These are phyloP conservation scores for Zeugodacus cucurbitae DNA, from an alignment of 1,140 invertebrate genomes.

Conservation along the genomic window DNA sequence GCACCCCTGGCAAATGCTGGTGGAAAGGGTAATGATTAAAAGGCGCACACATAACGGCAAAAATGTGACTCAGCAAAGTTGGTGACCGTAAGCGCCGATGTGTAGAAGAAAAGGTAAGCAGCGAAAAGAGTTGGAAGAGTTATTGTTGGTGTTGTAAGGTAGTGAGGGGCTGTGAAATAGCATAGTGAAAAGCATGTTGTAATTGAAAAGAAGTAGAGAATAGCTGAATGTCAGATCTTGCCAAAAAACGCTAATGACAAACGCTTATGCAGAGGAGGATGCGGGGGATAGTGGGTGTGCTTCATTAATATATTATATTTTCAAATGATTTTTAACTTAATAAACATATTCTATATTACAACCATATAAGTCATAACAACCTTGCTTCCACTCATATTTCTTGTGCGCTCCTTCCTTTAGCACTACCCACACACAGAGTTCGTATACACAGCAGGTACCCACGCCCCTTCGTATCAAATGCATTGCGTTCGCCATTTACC, in stretches of 20 bases:
- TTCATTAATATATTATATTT: too few relatives aligned
- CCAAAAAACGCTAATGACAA: too few relatives aligned
- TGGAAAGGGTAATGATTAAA: constrained; percentile 4
- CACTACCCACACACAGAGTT: neutral
- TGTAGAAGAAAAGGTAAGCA: neutral
- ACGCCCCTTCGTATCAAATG: neutral
- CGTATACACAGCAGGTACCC: neutral
- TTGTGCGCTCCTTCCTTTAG: neutral
- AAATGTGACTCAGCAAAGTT: neutral
- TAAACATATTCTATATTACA: too few relatives aligned
- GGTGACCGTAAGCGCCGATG: neutral
- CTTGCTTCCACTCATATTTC: neutral
- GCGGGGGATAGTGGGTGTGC: too few relatives aligned
- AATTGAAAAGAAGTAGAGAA: too few relatives aligned
- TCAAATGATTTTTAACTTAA: too few relatives aligned
- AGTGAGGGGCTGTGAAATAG: too few relatives aligned
- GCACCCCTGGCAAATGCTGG: neutral
- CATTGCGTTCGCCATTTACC: neutral
- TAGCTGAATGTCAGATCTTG: too few relatives aligned
- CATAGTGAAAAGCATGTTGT: too few relatives aligned
- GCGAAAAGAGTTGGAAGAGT: neutral
- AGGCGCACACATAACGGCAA: neutral
- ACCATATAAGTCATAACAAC: too few relatives aligned
- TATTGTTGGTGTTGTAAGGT: too few relatives aligned
- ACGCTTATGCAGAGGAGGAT: too few relatives aligned